Evolutionary conservation across 2,888 invertebrate species (phyloP).

Genomic region (Sphaeridia pumilis): DNA sequence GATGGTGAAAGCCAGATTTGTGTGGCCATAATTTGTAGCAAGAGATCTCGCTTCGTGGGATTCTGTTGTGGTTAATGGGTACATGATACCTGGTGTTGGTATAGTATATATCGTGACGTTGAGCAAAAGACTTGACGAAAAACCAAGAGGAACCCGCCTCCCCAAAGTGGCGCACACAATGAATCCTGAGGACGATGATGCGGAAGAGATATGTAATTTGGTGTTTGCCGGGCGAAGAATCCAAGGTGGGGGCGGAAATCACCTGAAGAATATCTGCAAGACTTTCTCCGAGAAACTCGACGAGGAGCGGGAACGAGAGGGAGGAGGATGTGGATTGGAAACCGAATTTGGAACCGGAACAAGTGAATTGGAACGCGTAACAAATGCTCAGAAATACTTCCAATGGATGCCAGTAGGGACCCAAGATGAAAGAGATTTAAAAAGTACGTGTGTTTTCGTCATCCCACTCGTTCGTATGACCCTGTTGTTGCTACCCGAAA

Average conservation of each 20-base stretch:
- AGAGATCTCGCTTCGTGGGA: too few relatives aligned
- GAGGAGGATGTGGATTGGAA: not conserved
- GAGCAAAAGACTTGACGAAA: too few relatives aligned
- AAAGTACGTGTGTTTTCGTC: conserved; percentile 11
- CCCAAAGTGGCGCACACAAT: too few relatives aligned
- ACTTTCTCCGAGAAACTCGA: not conserved
- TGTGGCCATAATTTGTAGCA: too few relatives aligned
- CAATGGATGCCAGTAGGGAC: conserved; percentile 7
- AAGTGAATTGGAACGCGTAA: conserved; percentile 2
- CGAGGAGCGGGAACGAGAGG: not conserved
- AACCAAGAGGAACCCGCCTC: too few relatives aligned
- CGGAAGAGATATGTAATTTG: not conserved
- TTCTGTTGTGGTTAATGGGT: not conserved
- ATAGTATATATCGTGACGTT: not conserved
- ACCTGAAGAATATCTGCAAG: not conserved
- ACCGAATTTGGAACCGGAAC: not conserved
- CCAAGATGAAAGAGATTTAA: too few relatives aligned
- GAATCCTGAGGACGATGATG: too few relatives aligned
- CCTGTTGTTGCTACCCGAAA: too few relatives aligned
- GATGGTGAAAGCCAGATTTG: too few relatives aligned
- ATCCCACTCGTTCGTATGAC: too few relatives aligned
- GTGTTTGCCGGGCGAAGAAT: not conserved
- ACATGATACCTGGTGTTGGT: not conserved
- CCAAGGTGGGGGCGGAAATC: not conserved
- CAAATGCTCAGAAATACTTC: conserved; percentile 4